Evolutionary conservation across 2,113 vertebrate species (phyloP), one percentile per base, ranked within the genome.

Genomic region (Onychostruthus taczanowskii): DNA sequence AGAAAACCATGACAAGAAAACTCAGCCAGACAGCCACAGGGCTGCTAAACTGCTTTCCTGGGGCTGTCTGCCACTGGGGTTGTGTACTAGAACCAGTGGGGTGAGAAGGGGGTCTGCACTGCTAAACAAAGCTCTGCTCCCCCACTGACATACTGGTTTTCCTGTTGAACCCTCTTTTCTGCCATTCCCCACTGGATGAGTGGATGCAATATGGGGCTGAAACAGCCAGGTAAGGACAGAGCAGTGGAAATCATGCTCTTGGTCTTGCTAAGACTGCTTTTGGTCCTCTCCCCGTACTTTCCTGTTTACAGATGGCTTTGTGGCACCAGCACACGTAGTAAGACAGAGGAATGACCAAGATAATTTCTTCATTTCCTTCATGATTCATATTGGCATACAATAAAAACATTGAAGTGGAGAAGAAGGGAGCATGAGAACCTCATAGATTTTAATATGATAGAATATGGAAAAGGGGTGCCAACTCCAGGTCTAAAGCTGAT

Each of bases 171-270:
- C 11, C 7, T 28, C 59, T 83, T 41, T 58, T 84, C 46, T 89
- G 30, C 23, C 24, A 22, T 35, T 78, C 14, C 52, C 23, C 0
- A 0, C 15, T 27, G 37, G 37, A 56, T 41, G 17, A 83, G 11
- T 12, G 0, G 0, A 31, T 33, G 41, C 10, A 50, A 31, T 10
- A 49, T 0, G 1, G 21, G 67, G 41, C 35, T 52, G 44, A 5
- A 59, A 61, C 6, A 59, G 14, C 10, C n/a, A 47, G 41, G 11
- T 44, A 66, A 79, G 47, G 64, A 69, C 8, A 66, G 39, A 73
- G 18, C 30, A 53, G 24, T 31, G 16, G 26, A 43, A 75, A 31
- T 67, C 8, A 7, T 0, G 1, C 7, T 52, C 23, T 67, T 58
- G 24, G 16, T 63, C 58, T 66, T 83, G 17, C 49, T 37, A 61